Conservation (phyloP, 2,797 vertebrate genomes). For the Acropternis orthonyx region DNA sequence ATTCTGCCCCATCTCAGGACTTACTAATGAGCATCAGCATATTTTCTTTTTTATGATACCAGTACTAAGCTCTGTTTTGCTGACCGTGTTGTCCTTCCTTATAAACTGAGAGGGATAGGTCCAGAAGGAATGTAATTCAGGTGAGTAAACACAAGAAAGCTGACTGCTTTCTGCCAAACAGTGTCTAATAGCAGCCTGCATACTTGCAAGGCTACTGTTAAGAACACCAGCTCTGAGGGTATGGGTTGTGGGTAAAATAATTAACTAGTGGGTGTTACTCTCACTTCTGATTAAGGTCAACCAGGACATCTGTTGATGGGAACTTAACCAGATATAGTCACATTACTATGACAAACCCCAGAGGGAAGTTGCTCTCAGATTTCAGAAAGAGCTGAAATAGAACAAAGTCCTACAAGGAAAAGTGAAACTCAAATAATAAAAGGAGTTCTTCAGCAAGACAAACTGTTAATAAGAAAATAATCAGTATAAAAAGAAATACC, state of each 20-base stretch:
- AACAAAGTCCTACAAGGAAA: neutral
- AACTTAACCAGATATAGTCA: neutral
- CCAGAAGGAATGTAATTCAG: neutral
- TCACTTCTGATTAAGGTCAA: neutral
- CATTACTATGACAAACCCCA: neutral
- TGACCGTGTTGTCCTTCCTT: neutral
- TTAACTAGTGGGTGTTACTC: neutral
- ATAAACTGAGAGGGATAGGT: neutral
- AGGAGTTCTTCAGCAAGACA: neutral
- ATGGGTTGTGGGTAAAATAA: neutral
- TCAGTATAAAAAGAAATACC: neutral
- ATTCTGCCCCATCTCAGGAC: neutral
- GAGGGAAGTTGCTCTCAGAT: neutral
- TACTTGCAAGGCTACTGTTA: neutral
- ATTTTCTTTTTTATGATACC: neutral
- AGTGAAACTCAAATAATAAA: neutral
- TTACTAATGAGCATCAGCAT: neutral
- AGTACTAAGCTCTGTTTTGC: neutral
- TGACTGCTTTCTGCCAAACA: neutral
- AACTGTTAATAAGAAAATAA: neutral
- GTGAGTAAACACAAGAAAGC: neutral
- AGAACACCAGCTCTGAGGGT: neutral
- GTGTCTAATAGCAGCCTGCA: neutral
- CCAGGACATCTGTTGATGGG: neutral
- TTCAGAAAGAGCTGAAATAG: neutral